These are phyloP conservation scores for Dicrurus megarhynchus DNA, from an alignment of 2,113 vertebrate genomes.

Conservation along the genomic window DNA sequence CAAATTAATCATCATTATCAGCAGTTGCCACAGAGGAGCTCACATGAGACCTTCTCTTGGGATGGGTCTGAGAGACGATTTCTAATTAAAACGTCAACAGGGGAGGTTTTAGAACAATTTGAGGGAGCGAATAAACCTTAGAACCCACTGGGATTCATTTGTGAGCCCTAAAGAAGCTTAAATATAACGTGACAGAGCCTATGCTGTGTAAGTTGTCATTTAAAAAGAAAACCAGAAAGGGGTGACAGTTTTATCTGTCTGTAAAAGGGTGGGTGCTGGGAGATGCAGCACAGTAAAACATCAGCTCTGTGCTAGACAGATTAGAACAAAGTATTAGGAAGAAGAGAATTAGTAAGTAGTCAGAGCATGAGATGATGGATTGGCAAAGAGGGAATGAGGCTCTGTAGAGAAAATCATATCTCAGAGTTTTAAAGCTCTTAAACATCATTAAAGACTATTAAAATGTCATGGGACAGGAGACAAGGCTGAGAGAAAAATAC, in stretches of 20 bases:
- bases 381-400: background rate
- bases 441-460: background rate
- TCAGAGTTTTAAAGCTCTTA: background rate
- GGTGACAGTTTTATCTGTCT: background rate
- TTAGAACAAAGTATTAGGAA: background rate
- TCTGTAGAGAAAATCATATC: background rate
- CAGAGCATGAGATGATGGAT: background rate
- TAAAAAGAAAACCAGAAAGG: background rate
- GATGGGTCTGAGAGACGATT: background rate
- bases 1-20: constrained; percentile 51
- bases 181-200: background rate
- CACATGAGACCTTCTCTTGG: constrained; percentile 5
- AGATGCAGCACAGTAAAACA: background rate
- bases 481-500: background rate
- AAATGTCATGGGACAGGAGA: background rate
- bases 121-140: background rate
- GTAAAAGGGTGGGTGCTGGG: background rate
- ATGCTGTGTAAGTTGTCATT: background rate
- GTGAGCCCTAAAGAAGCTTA: background rate
- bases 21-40: constrained; percentile 8
- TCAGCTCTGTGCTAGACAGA: background rate
- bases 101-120: constrained; percentile 5
- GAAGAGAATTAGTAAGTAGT: background rate
- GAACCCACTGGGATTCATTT: background rate
- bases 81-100: constrained; percentile 33